Evolutionary conservation across 1,140 invertebrate species (phyloP).

Genomic region (Sipha flava): DNA sequence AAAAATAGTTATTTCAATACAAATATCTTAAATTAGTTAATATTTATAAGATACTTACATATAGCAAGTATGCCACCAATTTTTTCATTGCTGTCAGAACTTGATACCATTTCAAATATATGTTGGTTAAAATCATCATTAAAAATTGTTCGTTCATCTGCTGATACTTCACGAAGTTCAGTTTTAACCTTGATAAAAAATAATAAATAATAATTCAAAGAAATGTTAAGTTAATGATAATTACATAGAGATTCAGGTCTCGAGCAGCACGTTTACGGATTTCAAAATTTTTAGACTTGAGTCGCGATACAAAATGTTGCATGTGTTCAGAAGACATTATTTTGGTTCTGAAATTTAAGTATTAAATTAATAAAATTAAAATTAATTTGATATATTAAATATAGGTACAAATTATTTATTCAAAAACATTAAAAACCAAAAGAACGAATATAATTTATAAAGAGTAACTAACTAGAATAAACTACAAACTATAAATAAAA

Average conservation of each 20-base stretch:
- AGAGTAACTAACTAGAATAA: too few species aligned
- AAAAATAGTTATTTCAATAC: too few species aligned
- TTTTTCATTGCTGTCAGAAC: conserved; percentile 84
- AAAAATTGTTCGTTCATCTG: conserved; percentile 80
- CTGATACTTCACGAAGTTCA: conserved; percentile 82
- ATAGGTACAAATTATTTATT: not conserved
- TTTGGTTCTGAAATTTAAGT: not conserved
- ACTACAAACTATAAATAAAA: too few species aligned
- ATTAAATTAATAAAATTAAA: not conserved
- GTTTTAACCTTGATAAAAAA: conserved; percentile 53
- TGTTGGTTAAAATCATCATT: conserved; percentile 93
- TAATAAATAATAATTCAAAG: not conserved
- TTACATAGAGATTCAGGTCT: conserved; percentile 79
- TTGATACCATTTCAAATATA: conserved; percentile 92
- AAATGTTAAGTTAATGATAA: not conserved
- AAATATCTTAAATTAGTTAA: too few species aligned
- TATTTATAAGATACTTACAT: conserved; percentile 53
- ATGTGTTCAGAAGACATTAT: conserved; percentile 55
- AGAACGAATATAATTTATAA: not conserved
- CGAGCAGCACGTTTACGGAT: conserved; percentile 71
- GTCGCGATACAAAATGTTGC: conserved; percentile 69
- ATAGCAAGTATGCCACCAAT: conserved; percentile 93
- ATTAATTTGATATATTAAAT: not conserved
- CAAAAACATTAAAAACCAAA: too few species aligned
- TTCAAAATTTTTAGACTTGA: conserved; percentile 84